Conservation (phyloP, 2,888 invertebrate species). For the Habrosyne pyritoides region DNA sequence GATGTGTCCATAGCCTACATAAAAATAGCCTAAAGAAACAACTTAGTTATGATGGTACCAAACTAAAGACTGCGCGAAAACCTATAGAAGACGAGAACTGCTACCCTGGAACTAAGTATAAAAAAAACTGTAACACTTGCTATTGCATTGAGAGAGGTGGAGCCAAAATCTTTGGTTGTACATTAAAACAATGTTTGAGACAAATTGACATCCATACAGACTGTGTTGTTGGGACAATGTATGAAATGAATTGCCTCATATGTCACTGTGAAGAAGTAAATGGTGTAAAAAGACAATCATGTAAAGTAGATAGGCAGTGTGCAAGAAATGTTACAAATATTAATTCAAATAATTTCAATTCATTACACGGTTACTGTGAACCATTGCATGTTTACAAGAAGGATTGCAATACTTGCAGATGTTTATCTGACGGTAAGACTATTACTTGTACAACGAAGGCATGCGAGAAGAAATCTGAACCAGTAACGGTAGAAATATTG, state of each 20-base stretch:
- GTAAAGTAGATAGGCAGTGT: slow-evolving; percentile 41
- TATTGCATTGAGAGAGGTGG: slow-evolving; percentile 45
- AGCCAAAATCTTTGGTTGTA: slow-evolving; percentile 67
- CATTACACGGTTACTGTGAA: slow-evolving; percentile 61
- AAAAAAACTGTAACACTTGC: slow-evolving; percentile 63
- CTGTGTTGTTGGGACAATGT: slow-evolving; percentile 51
- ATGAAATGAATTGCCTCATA: slow-evolving; percentile 53
- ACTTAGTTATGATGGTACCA: not conserved
- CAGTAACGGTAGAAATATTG: slow-evolving; percentile 51
- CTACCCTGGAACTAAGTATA: slow-evolving; percentile 49
- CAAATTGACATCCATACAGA: slow-evolving; percentile 18
- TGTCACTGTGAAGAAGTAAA: slow-evolving; percentile 48
- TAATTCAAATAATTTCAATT: slow-evolving; percentile 21
- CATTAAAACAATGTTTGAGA: slow-evolving; percentile 49
- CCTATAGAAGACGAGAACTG: slow-evolving; percentile 49
- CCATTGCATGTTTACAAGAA: slow-evolving; percentile 54
- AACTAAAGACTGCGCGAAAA: slow-evolving; percentile 7
- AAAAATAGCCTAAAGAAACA: slow-evolving; percentile 12
- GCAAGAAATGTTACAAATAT: slow-evolving; percentile 1
- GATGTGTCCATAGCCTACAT: slow-evolving; percentile 40
- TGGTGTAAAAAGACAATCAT: slow-evolving; percentile 44
- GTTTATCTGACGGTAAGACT: slow-evolving; percentile 56
- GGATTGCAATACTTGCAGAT: slow-evolving; percentile 62
- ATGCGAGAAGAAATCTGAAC: slow-evolving; percentile 28
- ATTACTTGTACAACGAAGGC: slow-evolving; percentile 49